A percentile compares a stretch with the other conserved stretches of the same genome.
These are phyloP conservation scores for Steinernema khuongi DNA, from an alignment of 1,140 invertebrate genomes.

Conservation along the genomic window DNA sequence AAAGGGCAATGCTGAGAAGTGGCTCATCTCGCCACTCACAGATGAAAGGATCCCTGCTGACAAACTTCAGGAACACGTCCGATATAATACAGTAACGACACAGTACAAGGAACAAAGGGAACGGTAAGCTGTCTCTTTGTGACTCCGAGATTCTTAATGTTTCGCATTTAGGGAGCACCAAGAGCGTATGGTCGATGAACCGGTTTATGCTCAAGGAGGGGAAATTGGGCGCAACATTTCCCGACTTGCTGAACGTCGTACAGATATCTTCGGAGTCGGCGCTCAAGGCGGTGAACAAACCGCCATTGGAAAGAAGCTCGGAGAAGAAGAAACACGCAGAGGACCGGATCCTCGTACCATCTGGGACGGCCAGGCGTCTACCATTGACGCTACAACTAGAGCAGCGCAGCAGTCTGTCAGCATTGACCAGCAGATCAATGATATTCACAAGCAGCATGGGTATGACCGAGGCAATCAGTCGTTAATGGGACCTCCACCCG, in stretches of 20 bases:
- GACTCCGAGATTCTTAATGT: too few species aligned
- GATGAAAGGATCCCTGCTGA: conserved; percentile 91
- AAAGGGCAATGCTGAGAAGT: conserved; percentile 72
- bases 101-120: conserved; percentile 95
- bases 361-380: conserved; percentile 96
- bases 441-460: conserved; percentile 53
- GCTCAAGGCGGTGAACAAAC: conserved; percentile 84
- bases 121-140: conserved; percentile 71
- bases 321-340: conserved; percentile 80
- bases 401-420: conserved; percentile 90
- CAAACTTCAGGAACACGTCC: conserved; percentile 94
- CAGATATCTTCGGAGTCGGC: conserved; percentile 98
- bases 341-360: conserved; percentile 74
- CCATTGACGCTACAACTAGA: conserved; percentile 80
- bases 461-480: conserved; percentile 62
- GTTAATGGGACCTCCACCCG: conserved; percentile 32
- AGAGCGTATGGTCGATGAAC: conserved; percentile 77
- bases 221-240: conserved; percentile 92
- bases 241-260: conserved; percentile 90
- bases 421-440: conserved; percentile 64
- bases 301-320: conserved; percentile 94
- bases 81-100: conserved; percentile 90
- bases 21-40: conserved; percentile 93
- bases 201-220: conserved; percentile 75
- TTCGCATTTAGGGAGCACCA: conserved; percentile 40